Percentiles rank a stretch among this genome's conserved stretches.
Evolutionary conservation across 1,140 invertebrate species (phyloP).

Genomic region (Lepidurus arcticus): DNA sequence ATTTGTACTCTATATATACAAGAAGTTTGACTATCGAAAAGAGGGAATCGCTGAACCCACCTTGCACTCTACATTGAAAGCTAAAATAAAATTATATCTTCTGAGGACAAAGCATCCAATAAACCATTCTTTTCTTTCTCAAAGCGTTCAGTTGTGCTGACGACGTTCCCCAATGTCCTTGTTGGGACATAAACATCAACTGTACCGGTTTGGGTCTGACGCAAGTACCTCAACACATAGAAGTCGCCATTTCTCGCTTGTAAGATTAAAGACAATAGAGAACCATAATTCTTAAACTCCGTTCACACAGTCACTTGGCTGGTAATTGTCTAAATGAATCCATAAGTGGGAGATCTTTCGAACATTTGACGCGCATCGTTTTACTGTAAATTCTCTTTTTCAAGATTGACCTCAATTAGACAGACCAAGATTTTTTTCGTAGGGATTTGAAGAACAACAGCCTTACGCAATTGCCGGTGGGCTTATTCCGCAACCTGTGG

Average conservation of each 20-base stretch:
- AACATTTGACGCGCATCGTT: conserved; percentile 39
- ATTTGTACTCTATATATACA: too few species aligned
- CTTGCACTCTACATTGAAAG: too few species aligned
- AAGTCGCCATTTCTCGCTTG: conserved; percentile 43
- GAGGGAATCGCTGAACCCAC: too few species aligned
- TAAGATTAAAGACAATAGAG: conserved; percentile 36
- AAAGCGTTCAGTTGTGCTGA: conserved; percentile 43
- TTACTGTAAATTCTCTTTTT: conserved; percentile 42
- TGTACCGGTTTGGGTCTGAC: conserved; percentile 40
- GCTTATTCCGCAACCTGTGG: conserved; percentile 43
- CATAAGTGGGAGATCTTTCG: conserved; percentile 40
- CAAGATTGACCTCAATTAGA: neutral
- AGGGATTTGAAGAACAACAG: conserved; percentile 44
- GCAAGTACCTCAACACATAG: conserved; percentile 41
- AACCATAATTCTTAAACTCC: neutral
- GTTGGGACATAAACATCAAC: conserved; percentile 43
- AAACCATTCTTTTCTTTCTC: neutral
- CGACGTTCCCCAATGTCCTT: conserved; percentile 41
- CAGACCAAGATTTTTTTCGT: neutral
- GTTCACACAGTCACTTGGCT: conserved; percentile 40
- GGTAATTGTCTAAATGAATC: conserved; percentile 40
- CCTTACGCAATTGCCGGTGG: conserved; percentile 39
- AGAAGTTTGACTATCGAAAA: too few species aligned
- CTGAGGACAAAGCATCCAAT: neutral
- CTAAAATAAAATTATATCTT: too few species aligned